Evolutionary conservation across 2,113 vertebrate genomes (phyloP).

Genomic region (Periophthalmus modestus): DNA sequence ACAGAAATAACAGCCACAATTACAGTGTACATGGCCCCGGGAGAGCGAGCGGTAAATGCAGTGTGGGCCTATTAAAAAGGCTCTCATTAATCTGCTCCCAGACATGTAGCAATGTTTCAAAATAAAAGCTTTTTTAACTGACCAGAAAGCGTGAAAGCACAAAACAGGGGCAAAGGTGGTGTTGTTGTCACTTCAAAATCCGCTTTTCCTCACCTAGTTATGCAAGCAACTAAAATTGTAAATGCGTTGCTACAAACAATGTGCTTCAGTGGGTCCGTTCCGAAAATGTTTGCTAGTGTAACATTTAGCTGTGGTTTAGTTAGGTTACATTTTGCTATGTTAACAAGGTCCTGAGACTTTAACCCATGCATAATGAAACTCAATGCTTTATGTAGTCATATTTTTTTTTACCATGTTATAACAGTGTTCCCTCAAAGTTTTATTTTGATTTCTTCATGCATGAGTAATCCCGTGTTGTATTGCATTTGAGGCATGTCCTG

Average conservation of each 20-base stretch:
- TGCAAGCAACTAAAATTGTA: not conserved
- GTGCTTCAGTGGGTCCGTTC: too few relatives aligned
- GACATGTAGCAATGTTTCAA: not conserved
- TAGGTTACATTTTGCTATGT: too few relatives aligned
- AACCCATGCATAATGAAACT: too few relatives aligned
- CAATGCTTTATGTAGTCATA: too few relatives aligned
- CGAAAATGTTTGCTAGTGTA: too few relatives aligned
- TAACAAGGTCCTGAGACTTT: too few relatives aligned
- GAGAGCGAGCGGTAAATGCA: not conserved
- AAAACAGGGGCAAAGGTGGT: not conserved
- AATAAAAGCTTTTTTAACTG: not conserved
- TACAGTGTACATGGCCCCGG: not conserved
- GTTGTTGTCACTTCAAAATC: not conserved
- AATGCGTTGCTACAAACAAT: not conserved
- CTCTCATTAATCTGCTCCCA: constrained; percentile 1
- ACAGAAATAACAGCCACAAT: constrained; percentile 7
- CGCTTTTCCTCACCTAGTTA: not conserved
- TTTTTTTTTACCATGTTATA: too few relatives aligned
- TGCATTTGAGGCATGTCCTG: too few relatives aligned
- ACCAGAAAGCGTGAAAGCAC: not conserved
- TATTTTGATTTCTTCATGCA: too few relatives aligned
- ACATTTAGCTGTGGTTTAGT: too few relatives aligned
- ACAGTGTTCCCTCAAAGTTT: too few relatives aligned
- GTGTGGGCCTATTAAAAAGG: not conserved
- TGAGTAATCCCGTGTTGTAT: too few relatives aligned